phyloP scores from a whole-genome alignment of 2,113 vertebrate species.

The Psephotus haematonotus region DNA sequence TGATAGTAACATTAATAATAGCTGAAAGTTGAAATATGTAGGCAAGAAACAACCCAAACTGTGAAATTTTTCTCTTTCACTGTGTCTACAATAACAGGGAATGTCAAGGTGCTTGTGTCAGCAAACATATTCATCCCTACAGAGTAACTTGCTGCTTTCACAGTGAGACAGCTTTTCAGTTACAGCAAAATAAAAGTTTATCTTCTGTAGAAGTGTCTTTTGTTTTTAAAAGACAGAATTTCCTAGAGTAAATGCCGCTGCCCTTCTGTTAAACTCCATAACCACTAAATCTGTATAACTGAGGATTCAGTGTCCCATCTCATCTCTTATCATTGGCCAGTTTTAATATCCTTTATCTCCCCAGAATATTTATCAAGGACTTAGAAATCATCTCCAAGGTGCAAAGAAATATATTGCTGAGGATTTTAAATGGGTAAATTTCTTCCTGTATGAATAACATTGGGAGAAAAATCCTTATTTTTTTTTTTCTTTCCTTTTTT shows the following conservation, averaged over 20 bases:
- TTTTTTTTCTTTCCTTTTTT: background rate
- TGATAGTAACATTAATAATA: background rate
- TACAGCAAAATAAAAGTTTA: slow-evolving; percentile 31
- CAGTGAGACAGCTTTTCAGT: background rate
- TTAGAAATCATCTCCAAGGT: slow-evolving; percentile 8
- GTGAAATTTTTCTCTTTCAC: background rate
- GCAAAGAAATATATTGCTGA: background rate
- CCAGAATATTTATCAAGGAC: slow-evolving; percentile 28
- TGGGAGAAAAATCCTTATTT: background rate
- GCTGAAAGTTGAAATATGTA: background rate
- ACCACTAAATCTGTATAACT: slow-evolving; percentile 58
- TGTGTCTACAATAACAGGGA: background rate
- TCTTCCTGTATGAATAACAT: background rate
- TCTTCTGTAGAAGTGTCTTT: slow-evolving; percentile 23
- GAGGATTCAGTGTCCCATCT: slow-evolving; percentile 22
- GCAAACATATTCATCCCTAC: background rate
- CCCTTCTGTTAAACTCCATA: slow-evolving; percentile 48
- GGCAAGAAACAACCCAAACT: background rate
- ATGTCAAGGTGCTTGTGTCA: background rate
- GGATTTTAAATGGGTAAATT: background rate
- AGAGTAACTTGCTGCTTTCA: background rate
- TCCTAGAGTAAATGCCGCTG: slow-evolving; percentile 42
- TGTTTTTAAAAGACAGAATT: slow-evolving; percentile 17
- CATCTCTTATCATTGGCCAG: background rate
- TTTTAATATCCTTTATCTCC: slow-evolving; percentile 33